These are phyloP conservation scores for Onychostoma macrolepis DNA, from an alignment of 2,113 vertebrate species.

Conservation along the genomic window DNA sequence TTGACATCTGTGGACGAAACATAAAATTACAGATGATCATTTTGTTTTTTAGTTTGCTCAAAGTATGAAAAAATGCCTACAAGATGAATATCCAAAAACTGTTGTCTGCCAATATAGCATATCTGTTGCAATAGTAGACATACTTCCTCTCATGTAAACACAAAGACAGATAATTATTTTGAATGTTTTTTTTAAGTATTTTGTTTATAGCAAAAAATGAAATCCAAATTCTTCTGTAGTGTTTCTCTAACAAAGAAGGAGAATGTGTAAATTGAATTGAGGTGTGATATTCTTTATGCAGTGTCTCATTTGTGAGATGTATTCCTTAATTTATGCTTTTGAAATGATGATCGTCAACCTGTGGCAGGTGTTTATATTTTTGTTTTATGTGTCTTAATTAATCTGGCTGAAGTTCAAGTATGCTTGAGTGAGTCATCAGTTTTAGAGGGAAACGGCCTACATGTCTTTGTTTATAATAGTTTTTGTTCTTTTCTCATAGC, in stretches of 20 bases:
- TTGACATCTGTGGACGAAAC: background rate
- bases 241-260: too few relatives aligned
- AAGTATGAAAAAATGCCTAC: background rate
- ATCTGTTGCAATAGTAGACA: background rate
- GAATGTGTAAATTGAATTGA: background rate
- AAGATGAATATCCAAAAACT: background rate
- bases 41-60: background rate
- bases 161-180: too few relatives aligned
- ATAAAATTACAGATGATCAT: background rate
- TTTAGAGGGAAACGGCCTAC: background rate
- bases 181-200: too few relatives aligned
- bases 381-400: background rate
- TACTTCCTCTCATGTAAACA: background rate
- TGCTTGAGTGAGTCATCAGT: background rate
- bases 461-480: background rate
- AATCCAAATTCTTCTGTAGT: too few relatives aligned
- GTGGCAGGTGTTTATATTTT: background rate
- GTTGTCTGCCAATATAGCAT: background rate
- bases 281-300: too few relatives aligned
- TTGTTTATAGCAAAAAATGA: too few relatives aligned
- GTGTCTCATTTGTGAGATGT: too few relatives aligned
- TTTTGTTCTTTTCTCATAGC: background rate
- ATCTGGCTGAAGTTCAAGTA: background rate
- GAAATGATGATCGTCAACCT: background rate
- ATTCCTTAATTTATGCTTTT: background rate